phyloP scores from a whole-genome alignment of 2,888 invertebrate genomes.

The Nudaria mundana region DNA sequence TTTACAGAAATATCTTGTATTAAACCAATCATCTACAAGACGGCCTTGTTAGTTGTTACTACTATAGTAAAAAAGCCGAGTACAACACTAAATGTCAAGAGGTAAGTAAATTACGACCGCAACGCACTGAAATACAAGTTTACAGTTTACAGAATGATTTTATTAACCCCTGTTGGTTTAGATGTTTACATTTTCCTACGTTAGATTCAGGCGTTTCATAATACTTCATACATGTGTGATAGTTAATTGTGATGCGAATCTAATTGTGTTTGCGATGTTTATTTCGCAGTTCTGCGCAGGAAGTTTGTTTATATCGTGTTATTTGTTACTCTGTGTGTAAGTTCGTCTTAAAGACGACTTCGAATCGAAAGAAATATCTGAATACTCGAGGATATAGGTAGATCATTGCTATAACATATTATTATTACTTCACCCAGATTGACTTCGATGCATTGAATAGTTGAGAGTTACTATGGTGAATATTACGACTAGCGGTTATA shows the following conservation, averaged over 20 bases:
- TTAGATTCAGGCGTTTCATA: constrained; percentile 46
- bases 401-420: no score
- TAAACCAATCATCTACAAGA: constrained; percentile 43
- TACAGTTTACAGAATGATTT: constrained; percentile 64
- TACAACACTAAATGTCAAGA: constrained; percentile 71
- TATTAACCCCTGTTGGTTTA: constrained; percentile 61
- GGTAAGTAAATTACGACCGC: constrained; percentile 57
- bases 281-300: not conserved
- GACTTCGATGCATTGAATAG: no score
- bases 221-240: constrained; percentile 42
- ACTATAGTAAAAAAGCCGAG: constrained; percentile 62
- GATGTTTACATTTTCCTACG: constrained; percentile 57
- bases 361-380: no score
- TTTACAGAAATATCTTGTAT: constrained; percentile 27
- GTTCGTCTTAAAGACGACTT: no score
- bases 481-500: no score
- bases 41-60: constrained; percentile 68
- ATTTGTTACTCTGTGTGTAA: no score
- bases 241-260: constrained; percentile 9
- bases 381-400: no score
- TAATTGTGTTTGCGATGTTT: not conserved
- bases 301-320: not conserved
- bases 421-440: no score
- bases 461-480: no score
- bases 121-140: constrained; percentile 45